Conservation (phyloP, 2,113 vertebrate species). For the Xyrauchen texanus region DNA sequence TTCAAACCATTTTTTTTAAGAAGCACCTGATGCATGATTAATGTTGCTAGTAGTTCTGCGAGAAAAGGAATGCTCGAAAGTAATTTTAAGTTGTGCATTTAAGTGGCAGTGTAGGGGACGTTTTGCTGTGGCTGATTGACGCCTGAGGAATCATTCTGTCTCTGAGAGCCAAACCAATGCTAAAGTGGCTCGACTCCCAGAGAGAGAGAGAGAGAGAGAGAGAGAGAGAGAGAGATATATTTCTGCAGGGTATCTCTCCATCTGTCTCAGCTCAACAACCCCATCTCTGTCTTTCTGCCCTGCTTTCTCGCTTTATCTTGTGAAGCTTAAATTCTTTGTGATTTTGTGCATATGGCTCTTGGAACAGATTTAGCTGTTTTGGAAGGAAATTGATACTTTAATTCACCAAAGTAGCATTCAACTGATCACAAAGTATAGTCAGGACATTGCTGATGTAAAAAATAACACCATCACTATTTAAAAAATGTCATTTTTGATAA, state of each 20-base stretch:
- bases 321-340: slow-evolving; percentile 58
- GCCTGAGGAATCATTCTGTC: slow-evolving; percentile 31
- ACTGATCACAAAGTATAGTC: too few species aligned
- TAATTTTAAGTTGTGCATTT: not conserved
- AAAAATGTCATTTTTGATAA: too few species aligned
- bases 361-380: slow-evolving; percentile 16
- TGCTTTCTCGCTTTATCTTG: slow-evolving; percentile 48
- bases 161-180: slow-evolving; percentile 29
- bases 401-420: too few species aligned
- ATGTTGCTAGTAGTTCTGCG: not conserved
- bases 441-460: too few species aligned
- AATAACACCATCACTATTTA: too few species aligned
- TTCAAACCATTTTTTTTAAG: not conserved
- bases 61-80: not conserved
- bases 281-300: slow-evolving; percentile 54
- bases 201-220: slow-evolving; percentile 40
- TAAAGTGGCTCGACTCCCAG: slow-evolving; percentile 54
- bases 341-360: slow-evolving; percentile 67
- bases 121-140: not conserved
- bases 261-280: slow-evolving; percentile 61
- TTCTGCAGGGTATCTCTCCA: slow-evolving; percentile 67
- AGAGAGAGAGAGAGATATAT: slow-evolving; percentile 54
- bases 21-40: slow-evolving; percentile 1
- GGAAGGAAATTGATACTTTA: too few species aligned
- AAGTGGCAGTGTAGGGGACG: slow-evolving; percentile 12